phyloP scores from a whole-genome alignment of 2,797 vertebrate species.

The Alexandromys oeconomus region DNA sequence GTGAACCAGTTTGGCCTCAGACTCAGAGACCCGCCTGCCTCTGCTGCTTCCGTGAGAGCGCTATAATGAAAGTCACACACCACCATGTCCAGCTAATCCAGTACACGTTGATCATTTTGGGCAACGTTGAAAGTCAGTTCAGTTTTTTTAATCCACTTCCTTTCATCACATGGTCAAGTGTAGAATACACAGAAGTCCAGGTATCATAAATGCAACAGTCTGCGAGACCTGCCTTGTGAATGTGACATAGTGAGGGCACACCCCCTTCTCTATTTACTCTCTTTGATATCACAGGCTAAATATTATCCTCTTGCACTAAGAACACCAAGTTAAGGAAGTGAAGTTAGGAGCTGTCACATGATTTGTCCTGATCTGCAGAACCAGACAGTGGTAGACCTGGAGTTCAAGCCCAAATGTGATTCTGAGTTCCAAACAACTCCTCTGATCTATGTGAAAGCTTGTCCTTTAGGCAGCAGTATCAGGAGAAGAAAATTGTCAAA shows the following conservation, averaged over 20 bases:
- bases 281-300: background rate
- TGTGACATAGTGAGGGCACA: background rate
- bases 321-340: background rate
- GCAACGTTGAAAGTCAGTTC: background rate
- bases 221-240: background rate
- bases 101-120: background rate
- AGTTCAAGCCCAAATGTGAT: background rate
- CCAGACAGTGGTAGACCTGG: background rate
- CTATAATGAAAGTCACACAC: background rate
- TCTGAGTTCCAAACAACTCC: background rate
- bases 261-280: background rate
- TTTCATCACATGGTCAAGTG: background rate
- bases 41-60: background rate
- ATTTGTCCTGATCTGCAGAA: background rate
- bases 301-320: background rate
- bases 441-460: background rate
- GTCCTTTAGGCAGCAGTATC: background rate
- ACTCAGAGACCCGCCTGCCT: background rate
- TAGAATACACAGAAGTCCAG: too few relatives aligned
- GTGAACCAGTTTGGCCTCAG: background rate
- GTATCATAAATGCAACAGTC: background rate
- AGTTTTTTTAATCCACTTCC: background rate
- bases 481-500: background rate
- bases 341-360: background rate
- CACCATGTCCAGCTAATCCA: background rate